Percentiles rank a stretch among this genome's conserved stretches.
phyloP scores from a whole-genome alignment of 2,888 invertebrate species.

The Lasioglossum oenotherae region DNA sequence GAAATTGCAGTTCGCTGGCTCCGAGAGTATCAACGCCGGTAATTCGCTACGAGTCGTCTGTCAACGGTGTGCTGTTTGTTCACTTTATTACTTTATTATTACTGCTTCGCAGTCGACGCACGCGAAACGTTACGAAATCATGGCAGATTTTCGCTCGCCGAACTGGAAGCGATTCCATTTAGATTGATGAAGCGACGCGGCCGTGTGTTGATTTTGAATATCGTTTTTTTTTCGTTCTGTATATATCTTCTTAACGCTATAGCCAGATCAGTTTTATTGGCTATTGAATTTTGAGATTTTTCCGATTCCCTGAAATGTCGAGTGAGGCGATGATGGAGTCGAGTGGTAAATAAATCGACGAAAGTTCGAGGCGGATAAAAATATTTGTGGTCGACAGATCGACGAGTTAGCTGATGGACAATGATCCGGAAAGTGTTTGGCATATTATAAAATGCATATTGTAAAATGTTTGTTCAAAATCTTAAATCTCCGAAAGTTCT shows the following conservation, averaged over 20 bases:
- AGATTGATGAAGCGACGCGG: conserved; percentile 8
- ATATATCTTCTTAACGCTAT: neutral
- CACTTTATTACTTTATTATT: too few species aligned
- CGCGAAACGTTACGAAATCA: conserved; percentile 43
- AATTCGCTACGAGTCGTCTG: conserved; percentile 31
- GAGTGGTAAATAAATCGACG: neutral
- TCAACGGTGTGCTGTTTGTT: conserved; percentile 25
- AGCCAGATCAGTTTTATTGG: neutral
- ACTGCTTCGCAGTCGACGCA: conserved; percentile 39
- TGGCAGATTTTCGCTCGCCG: neutral
- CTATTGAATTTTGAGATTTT: neutral
- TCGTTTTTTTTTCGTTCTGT: neutral
- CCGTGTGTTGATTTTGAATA: neutral
- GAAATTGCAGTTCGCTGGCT: neutral
- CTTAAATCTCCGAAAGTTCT: too few species aligned
- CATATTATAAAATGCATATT: neutral
- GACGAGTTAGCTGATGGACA: neutral
- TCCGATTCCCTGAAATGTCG: neutral
- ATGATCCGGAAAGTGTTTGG: neutral
- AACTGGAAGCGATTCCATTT: conserved; percentile 18
- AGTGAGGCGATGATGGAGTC: neutral
- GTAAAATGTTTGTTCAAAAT: too few species aligned
- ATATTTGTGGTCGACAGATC: neutral
- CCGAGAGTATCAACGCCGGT: neutral
- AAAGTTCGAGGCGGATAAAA: neutral